Percentiles rank a stretch among this genome's conserved stretches.
Evolutionary conservation across 2,888 invertebrate species (phyloP).

Genomic region (Cerceris ruficornis): DNA sequence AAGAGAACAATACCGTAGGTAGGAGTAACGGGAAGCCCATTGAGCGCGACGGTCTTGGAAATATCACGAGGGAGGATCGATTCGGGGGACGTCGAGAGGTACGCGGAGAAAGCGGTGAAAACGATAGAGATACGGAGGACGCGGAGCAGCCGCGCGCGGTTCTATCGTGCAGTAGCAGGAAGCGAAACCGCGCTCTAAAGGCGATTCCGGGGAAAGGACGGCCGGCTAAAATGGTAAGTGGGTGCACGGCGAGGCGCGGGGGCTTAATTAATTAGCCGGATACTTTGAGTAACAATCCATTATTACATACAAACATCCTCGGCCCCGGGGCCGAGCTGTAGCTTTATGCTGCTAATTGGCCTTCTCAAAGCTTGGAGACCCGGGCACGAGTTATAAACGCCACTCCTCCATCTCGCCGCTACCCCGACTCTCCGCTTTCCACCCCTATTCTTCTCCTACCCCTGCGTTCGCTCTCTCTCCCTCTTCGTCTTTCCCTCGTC

Average conservation of each 20-base stretch:
- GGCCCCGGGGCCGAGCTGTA: constrained; percentile 75
- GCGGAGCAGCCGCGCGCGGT: no score
- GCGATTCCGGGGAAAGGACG: constrained; percentile 52
- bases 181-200: constrained; percentile 46
- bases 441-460: constrained; percentile 45
- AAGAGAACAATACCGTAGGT: no score
- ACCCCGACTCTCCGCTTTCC: constrained; percentile 45
- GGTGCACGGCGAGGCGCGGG: constrained; percentile 69
- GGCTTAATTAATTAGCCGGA: constrained; percentile 82
- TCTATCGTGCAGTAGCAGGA: no score
- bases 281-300: constrained; percentile 82
- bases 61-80: no score
- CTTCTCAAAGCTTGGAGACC: constrained; percentile 77
- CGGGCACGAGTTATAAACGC: constrained; percentile 80
- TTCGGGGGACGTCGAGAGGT: no score
- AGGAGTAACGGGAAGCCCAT: no score
- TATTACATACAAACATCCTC: constrained; percentile 81
- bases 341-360: constrained; percentile 82
- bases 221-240: constrained; percentile 61
- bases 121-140: no score
- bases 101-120: no score
- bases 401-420: constrained; percentile 65
- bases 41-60: no score
- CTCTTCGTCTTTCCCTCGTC: constrained; percentile 28
- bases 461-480: constrained; percentile 45